phyloP scores from a whole-genome alignment of 2,888 invertebrate genomes.

The Trissolcus brochymenae region DNA sequence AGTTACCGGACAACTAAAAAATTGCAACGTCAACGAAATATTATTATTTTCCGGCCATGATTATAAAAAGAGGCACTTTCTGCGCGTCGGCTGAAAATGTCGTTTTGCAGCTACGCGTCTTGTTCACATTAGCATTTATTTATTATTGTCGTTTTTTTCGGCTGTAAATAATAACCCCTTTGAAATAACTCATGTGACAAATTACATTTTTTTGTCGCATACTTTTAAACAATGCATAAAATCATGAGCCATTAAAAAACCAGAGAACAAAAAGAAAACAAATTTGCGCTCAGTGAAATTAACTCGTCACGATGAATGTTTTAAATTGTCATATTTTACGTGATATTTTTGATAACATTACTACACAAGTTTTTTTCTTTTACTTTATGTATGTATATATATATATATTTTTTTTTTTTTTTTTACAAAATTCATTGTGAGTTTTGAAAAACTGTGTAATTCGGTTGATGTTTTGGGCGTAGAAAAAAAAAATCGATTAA shows the following conservation, averaged over 20 bases:
- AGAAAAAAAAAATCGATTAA: constrained; percentile 2
- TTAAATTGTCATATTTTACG: too few relatives aligned
- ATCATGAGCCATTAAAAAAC: constrained; percentile 23
- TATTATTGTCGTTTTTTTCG: constrained; percentile 20
- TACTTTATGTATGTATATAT: too few relatives aligned
- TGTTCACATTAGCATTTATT: constrained; percentile 38
- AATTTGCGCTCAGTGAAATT: background rate
- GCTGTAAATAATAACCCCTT: constrained; percentile 3
- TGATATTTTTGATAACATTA: too few relatives aligned
- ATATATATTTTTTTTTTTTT: too few relatives aligned
- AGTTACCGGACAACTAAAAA: constrained; percentile 27
- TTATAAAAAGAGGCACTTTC: constrained; percentile 16
- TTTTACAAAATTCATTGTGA: too few relatives aligned
- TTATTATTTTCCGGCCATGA: constrained; percentile 21
- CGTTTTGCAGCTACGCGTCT: constrained; percentile 28
- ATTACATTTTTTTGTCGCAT: constrained; percentile 43
- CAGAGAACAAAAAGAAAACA: too few relatives aligned
- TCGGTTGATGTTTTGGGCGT: background rate
- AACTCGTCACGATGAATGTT: background rate
- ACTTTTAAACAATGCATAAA: constrained; percentile 43
- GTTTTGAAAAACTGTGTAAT: too few relatives aligned
- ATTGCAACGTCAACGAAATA: constrained; percentile 20
- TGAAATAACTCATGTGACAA: constrained; percentile 41
- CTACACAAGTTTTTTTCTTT: too few relatives aligned
- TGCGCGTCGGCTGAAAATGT: constrained; percentile 30